Percentiles rank a stretch among this genome's conserved stretches.
Conservation (phyloP, 2,797 vertebrate genomes). For the Halcyon badia region DNA sequence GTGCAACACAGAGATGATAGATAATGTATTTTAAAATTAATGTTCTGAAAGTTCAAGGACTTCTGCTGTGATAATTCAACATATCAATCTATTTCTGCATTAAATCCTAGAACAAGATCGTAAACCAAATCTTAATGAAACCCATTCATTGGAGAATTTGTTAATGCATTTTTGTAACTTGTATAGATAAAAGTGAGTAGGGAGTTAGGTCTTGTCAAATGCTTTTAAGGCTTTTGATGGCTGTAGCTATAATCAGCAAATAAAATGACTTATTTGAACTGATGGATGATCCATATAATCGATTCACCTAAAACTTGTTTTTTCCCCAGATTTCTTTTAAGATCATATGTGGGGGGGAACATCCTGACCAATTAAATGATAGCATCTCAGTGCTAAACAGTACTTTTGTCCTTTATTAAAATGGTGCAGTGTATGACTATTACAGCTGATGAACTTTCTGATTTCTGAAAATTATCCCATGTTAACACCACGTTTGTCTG, state of each 20-base stretch:
- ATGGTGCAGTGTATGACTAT: not conserved
- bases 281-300: not conserved
- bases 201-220: not conserved
- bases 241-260: not conserved
- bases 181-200: not conserved
- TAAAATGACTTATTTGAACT: constrained; percentile 10
- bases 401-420: not conserved
- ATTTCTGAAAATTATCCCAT: not conserved
- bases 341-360: not conserved
- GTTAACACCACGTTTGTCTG: not conserved
- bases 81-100: constrained; percentile 21
- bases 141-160: constrained; percentile 19
- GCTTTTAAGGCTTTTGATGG: constrained; percentile 16
- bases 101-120: constrained; percentile 2
- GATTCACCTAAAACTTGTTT: not conserved
- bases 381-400: not conserved
- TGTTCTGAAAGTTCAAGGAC: constrained; percentile 23
- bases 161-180: constrained; percentile 50
- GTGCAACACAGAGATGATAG: not conserved
- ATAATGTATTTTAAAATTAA: constrained; percentile 42
- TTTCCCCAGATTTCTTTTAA: not conserved
- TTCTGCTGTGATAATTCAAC: constrained; percentile 20
- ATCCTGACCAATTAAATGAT: not conserved
- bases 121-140: constrained; percentile 53
- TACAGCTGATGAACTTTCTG: not conserved